Conservation (phyloP, 2,797 vertebrate genomes). For the Poeciliopsis presidionis region DNA sequence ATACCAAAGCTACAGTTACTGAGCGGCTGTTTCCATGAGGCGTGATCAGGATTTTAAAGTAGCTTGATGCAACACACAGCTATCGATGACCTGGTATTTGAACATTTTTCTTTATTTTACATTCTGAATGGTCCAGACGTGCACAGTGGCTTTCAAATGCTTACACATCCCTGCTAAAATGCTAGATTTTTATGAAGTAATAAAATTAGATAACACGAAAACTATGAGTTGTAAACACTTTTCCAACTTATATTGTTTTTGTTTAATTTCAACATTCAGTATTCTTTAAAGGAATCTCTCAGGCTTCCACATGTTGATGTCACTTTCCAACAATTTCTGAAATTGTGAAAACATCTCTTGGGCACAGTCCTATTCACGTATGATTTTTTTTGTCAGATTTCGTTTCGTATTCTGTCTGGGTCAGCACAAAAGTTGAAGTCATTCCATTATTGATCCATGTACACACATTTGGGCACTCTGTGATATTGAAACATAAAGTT, state of each 20-base stretch:
- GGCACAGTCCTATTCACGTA: background rate
- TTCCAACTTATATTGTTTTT: background rate
- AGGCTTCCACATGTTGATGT: background rate
- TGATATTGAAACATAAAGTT: background rate
- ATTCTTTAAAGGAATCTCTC: background rate
- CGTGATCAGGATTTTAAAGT: slow-evolving; percentile 20
- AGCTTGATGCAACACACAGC: background rate
- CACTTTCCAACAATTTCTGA: background rate
- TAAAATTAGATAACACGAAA: background rate
- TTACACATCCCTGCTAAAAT: background rate
- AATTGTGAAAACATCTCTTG: background rate
- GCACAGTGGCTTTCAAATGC: background rate
- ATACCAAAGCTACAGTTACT: slow-evolving; percentile 24
- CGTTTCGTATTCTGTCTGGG: background rate
- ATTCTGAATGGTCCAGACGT: background rate
- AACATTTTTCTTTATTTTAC: background rate
- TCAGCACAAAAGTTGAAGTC: background rate
- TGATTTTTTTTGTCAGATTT: background rate
- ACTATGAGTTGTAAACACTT: background rate
- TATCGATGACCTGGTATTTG: background rate
- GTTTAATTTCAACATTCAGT: background rate
- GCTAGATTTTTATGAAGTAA: background rate
- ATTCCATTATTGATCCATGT: background rate
- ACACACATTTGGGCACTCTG: too few relatives aligned
- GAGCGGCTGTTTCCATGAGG: slow-evolving; percentile 26